Evolutionary conservation across 2,888 invertebrate genomes (phyloP).

Genomic region (Rhorus exstirpatorius): DNA sequence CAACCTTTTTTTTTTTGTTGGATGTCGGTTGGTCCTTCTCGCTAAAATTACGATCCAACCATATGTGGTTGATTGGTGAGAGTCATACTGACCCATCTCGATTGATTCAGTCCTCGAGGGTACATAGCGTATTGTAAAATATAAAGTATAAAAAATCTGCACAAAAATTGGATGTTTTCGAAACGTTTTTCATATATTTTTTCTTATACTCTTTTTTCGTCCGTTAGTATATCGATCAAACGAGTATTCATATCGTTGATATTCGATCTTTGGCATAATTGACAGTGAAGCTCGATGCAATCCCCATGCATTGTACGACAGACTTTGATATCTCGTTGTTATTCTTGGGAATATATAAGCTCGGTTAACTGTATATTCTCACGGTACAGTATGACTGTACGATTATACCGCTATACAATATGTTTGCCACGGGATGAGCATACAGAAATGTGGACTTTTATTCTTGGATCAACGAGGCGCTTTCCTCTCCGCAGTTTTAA

Average conservation of each 20-base stretch:
- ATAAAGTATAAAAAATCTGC: too few relatives aligned
- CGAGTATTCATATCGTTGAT: background rate
- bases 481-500: background rate
- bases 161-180: too few relatives aligned
- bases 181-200: too few relatives aligned
- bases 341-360: constrained; percentile 72
- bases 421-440: constrained; percentile 39
- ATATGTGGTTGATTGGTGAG: too few relatives aligned
- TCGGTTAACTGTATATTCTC: constrained; percentile 77
- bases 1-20: too few relatives aligned
- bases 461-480: background rate
- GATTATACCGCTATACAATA: constrained; percentile 74
- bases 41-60: too few relatives aligned
- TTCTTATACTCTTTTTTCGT: too few relatives aligned
- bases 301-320: background rate
- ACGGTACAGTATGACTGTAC: constrained; percentile 75
- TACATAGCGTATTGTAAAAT: too few relatives aligned
- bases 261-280: background rate
- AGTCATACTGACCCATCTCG: too few relatives aligned
- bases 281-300: background rate
- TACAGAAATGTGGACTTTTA: background rate
- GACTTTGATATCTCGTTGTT: constrained; percentile 48
- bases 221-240: too few relatives aligned
- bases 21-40: too few relatives aligned
- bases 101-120: too few relatives aligned